A percentile compares a stretch with the other conserved stretches of the same genome.
phyloP scores from a whole-genome alignment of 92 coral and sea anemone genomes.

The Paramuricea clavata region DNA sequence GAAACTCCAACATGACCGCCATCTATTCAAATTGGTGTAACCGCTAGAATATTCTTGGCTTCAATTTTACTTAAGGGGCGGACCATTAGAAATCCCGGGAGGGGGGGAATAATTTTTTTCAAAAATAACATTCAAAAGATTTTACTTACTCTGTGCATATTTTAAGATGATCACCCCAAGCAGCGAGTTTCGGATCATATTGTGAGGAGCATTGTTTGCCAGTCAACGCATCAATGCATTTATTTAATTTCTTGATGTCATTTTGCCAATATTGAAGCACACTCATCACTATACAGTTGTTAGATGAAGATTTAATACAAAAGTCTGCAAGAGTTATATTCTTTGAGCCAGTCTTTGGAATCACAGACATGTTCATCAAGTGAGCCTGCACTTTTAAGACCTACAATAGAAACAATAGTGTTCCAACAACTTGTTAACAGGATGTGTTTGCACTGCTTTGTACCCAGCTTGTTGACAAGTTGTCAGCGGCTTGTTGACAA shows the following conservation, averaged over 20 bases:
- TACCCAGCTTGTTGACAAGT: too few relatives aligned
- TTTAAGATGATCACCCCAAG: slow-evolving; percentile 66
- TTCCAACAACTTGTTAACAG: too few relatives aligned
- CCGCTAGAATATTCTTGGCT: too few relatives aligned
- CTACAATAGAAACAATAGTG: slow-evolving; percentile 25
- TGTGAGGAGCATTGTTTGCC: not conserved
- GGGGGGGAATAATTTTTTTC: too few relatives aligned
- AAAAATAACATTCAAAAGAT: too few relatives aligned
- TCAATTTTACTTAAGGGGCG: too few relatives aligned
- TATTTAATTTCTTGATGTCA: slow-evolving; percentile 70
- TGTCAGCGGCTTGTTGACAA: too few relatives aligned
- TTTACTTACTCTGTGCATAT: slow-evolving; percentile 72
- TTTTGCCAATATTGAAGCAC: slow-evolving; percentile 92
- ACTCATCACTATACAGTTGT: slow-evolving; percentile 83
- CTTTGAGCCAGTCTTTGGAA: slow-evolving; percentile 55
- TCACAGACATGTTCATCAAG: slow-evolving; percentile 66
- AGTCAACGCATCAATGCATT: slow-evolving; percentile 58
- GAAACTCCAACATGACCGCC: too few relatives aligned
- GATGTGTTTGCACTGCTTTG: too few relatives aligned
- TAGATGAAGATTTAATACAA: slow-evolving; percentile 87
- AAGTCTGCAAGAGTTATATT: slow-evolving; percentile 78
- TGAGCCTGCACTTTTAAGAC: slow-evolving; percentile 52
- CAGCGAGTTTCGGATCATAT: slow-evolving; percentile 23
- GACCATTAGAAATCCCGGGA: too few relatives aligned
- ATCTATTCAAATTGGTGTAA: too few relatives aligned